phyloP scores from a whole-genome alignment of 2,797 vertebrate species.

The Agapornis canus region DNA sequence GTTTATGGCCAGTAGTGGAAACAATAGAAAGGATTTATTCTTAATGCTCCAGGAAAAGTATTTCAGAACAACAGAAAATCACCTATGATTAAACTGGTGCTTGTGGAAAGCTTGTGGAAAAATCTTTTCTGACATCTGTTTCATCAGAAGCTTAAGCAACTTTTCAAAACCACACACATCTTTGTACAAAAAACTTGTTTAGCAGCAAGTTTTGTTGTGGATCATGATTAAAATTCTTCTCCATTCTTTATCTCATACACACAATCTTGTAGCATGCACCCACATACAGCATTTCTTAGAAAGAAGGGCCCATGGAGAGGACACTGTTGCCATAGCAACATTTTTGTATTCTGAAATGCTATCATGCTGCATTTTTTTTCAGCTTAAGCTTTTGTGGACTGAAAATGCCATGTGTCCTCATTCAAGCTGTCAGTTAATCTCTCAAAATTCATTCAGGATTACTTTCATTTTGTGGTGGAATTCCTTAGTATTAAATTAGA shows the following conservation, averaged over 20 bases:
- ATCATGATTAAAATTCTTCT: constrained; percentile 7
- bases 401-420: constrained; percentile 15
- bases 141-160: not conserved
- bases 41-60: not conserved
- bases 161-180: not conserved
- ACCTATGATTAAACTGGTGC: not conserved
- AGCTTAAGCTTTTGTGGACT: constrained; percentile 3
- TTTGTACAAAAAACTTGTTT: not conserved
- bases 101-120: not conserved
- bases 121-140: constrained; percentile 12
- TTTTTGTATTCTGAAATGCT: constrained; percentile 19
- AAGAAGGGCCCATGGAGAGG: not conserved
- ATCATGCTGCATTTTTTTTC: constrained; percentile 10
- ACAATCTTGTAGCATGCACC: not conserved
- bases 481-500: not conserved
- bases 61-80: not conserved
- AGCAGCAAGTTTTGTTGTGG: not conserved
- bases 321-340: constrained; percentile 42
- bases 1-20: not conserved
- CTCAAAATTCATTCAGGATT: not conserved
- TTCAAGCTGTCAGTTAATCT: constrained; percentile 44
- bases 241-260: not conserved
- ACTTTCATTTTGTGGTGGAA: constrained; percentile 18
- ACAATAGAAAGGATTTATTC: not conserved
- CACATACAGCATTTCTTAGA: constrained; percentile 23